phyloP scores from a whole-genome alignment of 2,888 invertebrate species.

The Ornithoptera alexandrae region DNA sequence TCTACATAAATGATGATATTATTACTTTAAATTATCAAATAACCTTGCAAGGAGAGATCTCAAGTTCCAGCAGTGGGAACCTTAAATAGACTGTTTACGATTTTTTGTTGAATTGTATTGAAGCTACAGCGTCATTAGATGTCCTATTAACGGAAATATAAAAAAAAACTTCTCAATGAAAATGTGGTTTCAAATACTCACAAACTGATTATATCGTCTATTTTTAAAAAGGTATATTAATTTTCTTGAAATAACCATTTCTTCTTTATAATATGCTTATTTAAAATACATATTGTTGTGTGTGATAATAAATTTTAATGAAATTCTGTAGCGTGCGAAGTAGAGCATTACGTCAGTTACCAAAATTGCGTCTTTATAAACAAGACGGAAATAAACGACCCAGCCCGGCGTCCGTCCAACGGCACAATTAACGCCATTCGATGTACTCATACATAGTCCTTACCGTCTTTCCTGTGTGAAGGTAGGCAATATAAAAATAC shows the following conservation, averaged over 20 bases:
- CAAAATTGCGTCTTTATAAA: conserved; percentile 64
- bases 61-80: no score
- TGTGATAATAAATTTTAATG: not conserved
- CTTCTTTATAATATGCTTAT: not conserved
- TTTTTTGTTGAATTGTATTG: no score
- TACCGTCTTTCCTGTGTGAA: conserved; percentile 21
- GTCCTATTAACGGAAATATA: no score
- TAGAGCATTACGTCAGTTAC: conserved; percentile 65
- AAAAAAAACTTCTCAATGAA: no score
- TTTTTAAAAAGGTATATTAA: no score
- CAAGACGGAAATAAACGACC: conserved; percentile 69
- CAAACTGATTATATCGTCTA: no score
- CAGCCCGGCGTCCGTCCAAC: conserved; percentile 52
- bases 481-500: not conserved
- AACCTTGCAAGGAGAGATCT: no score
- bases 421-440: conserved; percentile 46
- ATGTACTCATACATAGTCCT: conserved; percentile 31
- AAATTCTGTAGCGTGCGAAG: conserved; percentile 19
- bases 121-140: no score
- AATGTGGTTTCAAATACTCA: no score
- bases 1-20: no score
- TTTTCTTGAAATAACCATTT: not conserved
- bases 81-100: no score
- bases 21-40: no score
- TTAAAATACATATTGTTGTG: not conserved